Evolutionary conservation across 2,797 vertebrate genomes (phyloP).

Genomic region (Sitta carolinensis): DNA sequence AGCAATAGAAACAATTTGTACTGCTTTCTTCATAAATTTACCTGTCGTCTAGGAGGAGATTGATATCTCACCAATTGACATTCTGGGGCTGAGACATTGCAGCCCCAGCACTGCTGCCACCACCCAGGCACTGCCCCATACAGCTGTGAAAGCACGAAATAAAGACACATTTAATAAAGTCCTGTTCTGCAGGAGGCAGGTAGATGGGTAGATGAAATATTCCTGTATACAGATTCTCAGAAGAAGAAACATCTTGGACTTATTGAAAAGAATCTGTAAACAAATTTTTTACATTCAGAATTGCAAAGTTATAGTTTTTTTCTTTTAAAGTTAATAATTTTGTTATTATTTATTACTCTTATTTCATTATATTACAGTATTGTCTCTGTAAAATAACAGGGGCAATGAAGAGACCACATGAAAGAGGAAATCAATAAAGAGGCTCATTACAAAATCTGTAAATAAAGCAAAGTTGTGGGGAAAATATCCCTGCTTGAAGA

Average conservation of each 20-base stretch:
- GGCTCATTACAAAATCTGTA: slow-evolving; percentile 2
- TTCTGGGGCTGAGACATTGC: neutral
- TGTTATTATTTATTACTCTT: neutral
- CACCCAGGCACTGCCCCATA: accelerated
- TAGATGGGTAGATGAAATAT: neutral
- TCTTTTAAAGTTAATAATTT: neutral
- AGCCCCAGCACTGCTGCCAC: accelerated
- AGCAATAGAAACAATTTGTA: neutral
- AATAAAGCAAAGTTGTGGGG: neutral
- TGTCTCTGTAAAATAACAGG: slow-evolving; percentile 4
- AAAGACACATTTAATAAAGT: neutral
- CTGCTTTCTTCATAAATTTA: neutral
- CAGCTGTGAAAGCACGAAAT: neutral
- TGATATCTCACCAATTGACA: neutral
- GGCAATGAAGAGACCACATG: neutral
- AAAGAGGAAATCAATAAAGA: neutral
- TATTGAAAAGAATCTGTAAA: neutral
- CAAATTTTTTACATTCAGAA: neutral
- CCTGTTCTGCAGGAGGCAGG: neutral
- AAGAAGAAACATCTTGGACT: neutral
- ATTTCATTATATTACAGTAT: neutral
- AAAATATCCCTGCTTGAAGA: neutral
- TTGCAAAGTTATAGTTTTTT: neutral
- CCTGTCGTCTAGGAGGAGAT: neutral
- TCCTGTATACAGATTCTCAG: neutral